These are phyloP conservation scores for Agrilus cyanescens DNA, from an alignment of 2,888 invertebrate genomes.

Conservation along the genomic window DNA sequence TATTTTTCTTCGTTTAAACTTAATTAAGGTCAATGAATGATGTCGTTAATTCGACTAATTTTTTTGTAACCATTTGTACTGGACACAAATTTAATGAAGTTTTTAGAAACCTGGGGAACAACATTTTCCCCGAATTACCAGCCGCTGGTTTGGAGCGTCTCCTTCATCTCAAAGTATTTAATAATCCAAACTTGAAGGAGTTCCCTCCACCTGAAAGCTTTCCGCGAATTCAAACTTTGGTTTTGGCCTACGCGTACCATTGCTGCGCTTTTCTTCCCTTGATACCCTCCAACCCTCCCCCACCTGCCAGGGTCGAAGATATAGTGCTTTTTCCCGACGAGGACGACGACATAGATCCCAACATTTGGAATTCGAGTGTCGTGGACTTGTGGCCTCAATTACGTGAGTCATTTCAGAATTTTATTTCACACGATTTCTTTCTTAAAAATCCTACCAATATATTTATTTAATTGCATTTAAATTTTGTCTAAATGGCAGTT, in stretches of 20 bases:
- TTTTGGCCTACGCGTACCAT: slow-evolving; percentile 90
- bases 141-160: slow-evolving; percentile 68
- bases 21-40: too few relatives aligned
- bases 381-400: slow-evolving; percentile 75
- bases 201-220: slow-evolving; percentile 81
- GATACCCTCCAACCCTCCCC: slow-evolving; percentile 42
- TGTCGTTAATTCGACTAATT: too few relatives aligned
- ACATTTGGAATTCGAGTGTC: slow-evolving; percentile 67
- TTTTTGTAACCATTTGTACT: too few relatives aligned
- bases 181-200: slow-evolving; percentile 75
- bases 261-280: slow-evolving; percentile 81
- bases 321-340: slow-evolving; percentile 54
- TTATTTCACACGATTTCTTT: neutral
- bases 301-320: slow-evolving; percentile 42
- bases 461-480: neutral
- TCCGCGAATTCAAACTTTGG: slow-evolving; percentile 73
- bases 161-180: slow-evolving; percentile 80
- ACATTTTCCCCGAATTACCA: slow-evolving; percentile 73
- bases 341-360: slow-evolving; percentile 57
- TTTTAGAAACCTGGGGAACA: slow-evolving; percentile 80
- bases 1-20: too few relatives aligned
- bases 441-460: neutral
- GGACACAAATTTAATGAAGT: neutral
- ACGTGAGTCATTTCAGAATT: slow-evolving; percentile 43
- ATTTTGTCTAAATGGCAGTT: neutral